Conservation (phyloP, 37 sponge, comb jelly and placozoan genomes). For the Mnemiopsis leidyi region DNA sequence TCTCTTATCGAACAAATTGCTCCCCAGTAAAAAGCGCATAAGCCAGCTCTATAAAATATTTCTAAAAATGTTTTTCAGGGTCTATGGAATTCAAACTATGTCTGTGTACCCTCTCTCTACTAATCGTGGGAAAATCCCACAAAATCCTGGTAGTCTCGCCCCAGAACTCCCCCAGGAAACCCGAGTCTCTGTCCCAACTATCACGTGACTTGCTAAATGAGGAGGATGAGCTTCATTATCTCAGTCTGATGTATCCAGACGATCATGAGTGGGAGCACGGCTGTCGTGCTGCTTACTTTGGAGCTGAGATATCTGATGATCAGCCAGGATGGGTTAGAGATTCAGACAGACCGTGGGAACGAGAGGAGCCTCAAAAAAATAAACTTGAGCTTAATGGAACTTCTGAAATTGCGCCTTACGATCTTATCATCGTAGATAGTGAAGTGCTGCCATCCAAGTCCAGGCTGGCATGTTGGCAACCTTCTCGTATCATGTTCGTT, state of each 20-base stretch:
- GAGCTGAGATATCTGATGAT: not conserved
- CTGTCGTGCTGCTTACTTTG: not conserved
- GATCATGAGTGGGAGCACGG: not conserved
- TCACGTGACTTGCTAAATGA: not conserved
- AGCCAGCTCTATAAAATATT: no score
- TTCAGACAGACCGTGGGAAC: not conserved
- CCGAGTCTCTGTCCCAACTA: not conserved
- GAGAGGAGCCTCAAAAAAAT: not conserved
- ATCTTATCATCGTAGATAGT: not conserved
- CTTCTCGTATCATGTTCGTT: not conserved
- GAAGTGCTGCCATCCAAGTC: not conserved
- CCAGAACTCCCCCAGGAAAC: not conserved
- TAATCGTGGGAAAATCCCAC: not conserved
- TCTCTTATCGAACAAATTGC: no score
- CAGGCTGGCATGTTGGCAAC: not conserved
- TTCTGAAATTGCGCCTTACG: not conserved
- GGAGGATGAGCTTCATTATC: not conserved
- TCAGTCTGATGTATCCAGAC: not conserved
- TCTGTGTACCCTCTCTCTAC: not conserved
- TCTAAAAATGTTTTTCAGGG: not conserved
- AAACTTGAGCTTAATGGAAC: not conserved
- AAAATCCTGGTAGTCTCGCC: not conserved
- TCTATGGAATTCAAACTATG: not conserved
- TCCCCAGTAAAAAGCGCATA: no score
- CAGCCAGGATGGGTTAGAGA: no score